Base-by-base conservation (phyloP, 2,113 vertebrate genomes). In the Mixornis gularis region DNA sequence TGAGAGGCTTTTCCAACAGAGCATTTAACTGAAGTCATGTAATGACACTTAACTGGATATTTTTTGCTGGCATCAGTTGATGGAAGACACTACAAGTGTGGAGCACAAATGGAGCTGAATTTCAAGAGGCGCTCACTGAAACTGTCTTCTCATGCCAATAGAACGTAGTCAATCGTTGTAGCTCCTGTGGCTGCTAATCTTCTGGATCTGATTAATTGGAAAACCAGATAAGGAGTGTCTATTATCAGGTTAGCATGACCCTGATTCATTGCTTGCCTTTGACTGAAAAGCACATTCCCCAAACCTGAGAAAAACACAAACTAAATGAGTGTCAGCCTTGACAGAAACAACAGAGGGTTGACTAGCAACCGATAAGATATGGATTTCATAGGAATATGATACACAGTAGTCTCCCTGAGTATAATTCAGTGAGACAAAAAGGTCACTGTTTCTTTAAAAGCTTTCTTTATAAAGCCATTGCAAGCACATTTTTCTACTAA, bases 1-100 rank as follows among this genome's bases (percentile, higher is more conserved):
- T 44, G 56, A 93, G 66, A 89, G 44, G 90, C 40, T 91, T 89
- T 93, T 90, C 85, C 84, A 95, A 95, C 66, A 24, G 1, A 10
- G 6, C 22, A 3, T 95, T 95, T 95, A 77, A 92, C 74, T 87
- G 44, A 96, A 95, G 73, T 91, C 49, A 86, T 79, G 63, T 96
- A 96, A 95, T 95, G 87, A 92, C 36, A 93, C 60, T 95, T 94
- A 96, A 95, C 80, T 96, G 80, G 64, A 74, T 79, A 74, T 79
- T 83, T 93, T 65, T 84, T 41, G 6, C 43, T 74, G 22, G 73
- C 95, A 96, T 93, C 69, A 92, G 78, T 96, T 94, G 95, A 53
- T 70, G 95, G 85, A 92, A 95, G 52, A 36, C 15, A 92, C 94
- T 96, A 91, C 92, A 97, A 94, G 89, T 74, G 72, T 86, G 43